Evolutionary conservation across 1,140 invertebrate species (phyloP).

Genomic region (Formica selysi): DNA sequence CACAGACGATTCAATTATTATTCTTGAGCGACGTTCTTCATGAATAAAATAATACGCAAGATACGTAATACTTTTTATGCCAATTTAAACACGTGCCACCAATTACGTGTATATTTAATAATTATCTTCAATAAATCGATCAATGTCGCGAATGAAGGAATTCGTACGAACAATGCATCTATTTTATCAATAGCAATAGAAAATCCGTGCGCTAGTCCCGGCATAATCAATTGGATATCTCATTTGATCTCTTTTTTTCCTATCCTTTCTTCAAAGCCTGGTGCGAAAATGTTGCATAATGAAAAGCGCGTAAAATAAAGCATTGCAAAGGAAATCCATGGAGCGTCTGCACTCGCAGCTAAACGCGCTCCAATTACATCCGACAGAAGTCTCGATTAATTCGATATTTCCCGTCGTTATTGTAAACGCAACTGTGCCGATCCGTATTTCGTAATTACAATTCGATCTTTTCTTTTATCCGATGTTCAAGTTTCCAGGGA

Average conservation of each 20-base stretch:
- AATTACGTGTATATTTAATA: neutral
- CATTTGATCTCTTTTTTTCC: neutral
- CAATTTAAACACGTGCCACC: neutral
- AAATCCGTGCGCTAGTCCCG: neutral
- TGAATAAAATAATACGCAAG: constrained; percentile 19
- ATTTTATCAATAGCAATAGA: neutral
- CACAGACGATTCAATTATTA: neutral
- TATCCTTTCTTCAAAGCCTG: neutral
- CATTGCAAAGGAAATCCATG: neutral
- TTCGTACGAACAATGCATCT: neutral
- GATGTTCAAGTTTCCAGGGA: neutral
- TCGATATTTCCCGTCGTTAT: constrained; percentile 45
- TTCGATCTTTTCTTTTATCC: constrained; percentile 14
- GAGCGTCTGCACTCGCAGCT: neutral
- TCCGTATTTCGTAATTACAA: constrained; percentile 51
- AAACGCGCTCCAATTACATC: constrained; percentile 33
- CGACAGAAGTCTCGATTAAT: constrained; percentile 50
- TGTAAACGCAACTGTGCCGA: constrained; percentile 47
- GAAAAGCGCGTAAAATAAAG: constrained; percentile 7
- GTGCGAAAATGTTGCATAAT: neutral
- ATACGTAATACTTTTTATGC: constrained; percentile 11
- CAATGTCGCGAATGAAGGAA: neutral
- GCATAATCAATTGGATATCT: constrained; percentile 6
- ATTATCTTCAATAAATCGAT: neutral
- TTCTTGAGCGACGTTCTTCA: constrained; percentile 21